These are phyloP conservation scores for Carposina sasakii DNA, from an alignment of 1,140 invertebrate genomes.

Conservation along the genomic window DNA sequence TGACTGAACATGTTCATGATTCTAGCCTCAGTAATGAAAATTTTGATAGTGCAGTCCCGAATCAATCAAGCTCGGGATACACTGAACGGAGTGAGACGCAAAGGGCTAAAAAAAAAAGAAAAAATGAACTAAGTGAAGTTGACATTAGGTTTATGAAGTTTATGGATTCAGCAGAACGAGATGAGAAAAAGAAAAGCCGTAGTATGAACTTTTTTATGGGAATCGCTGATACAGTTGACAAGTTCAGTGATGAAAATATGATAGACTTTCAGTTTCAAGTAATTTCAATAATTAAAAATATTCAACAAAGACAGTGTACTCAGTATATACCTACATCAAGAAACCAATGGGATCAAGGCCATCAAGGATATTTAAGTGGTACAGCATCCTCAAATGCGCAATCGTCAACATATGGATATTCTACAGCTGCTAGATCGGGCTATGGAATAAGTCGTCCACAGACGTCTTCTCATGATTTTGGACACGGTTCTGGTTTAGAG, in stretches of 20 bases:
- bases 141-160: slow-evolving; percentile 3
- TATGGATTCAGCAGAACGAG: slow-evolving; percentile 7
- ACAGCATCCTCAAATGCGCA: slow-evolving; percentile 20
- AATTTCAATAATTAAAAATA: slow-evolving; percentile 9
- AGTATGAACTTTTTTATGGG: slow-evolving; percentile 9
- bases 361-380: slow-evolving; percentile 18
- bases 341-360: slow-evolving; percentile 22
- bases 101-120: slow-evolving; percentile 6
- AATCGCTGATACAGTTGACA: slow-evolving; percentile 7
- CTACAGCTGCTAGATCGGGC: slow-evolving; percentile 25
- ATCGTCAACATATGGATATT: slow-evolving; percentile 22
- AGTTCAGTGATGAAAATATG: slow-evolving; percentile 12
- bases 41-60: slow-evolving; percentile 6
- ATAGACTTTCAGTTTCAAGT: slow-evolving; percentile 11
- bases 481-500: slow-evolving; percentile 25
- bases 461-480: slow-evolving; percentile 22
- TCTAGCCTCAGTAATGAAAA: slow-evolving; percentile 6
- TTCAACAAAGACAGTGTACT: slow-evolving; percentile 20
- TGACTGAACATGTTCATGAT: slow-evolving; percentile 6
- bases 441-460: slow-evolving; percentile 23
- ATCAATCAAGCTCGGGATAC: slow-evolving; percentile 6
- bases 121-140: slow-evolving; percentile 8
- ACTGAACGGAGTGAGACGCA: slow-evolving; percentile 5
- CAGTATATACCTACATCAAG: slow-evolving; percentile 22
- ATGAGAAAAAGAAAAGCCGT: slow-evolving; percentile 7